phyloP scores from a whole-genome alignment of 2,888 invertebrate species.

The Boloria euphrosyne region DNA sequence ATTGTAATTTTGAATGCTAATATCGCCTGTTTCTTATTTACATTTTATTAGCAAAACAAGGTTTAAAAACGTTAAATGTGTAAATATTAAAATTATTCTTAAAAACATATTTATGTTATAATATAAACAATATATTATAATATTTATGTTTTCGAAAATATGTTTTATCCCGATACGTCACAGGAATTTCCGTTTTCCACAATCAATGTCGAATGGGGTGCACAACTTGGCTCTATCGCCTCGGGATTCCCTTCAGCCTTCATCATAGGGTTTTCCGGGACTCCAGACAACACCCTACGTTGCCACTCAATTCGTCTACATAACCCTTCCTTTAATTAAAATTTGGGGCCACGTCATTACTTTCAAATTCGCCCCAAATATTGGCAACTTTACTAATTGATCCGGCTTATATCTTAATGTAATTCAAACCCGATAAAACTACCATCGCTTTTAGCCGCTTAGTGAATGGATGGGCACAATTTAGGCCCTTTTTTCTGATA shows the following conservation, averaged over 20 bases:
- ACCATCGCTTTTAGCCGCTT: constrained; percentile 45
- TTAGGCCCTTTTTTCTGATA: constrained; percentile 61
- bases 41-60: too few relatives aligned
- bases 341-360: constrained; percentile 20
- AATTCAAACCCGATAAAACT: constrained; percentile 30
- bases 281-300: constrained; percentile 54
- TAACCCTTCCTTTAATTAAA: constrained; percentile 33
- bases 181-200: constrained; percentile 60
- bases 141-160: constrained; percentile 1
- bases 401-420: constrained; percentile 38
- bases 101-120: too few relatives aligned
- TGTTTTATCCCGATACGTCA: constrained; percentile 49
- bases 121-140: neutral
- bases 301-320: constrained; percentile 57
- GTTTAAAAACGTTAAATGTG: too few relatives aligned
- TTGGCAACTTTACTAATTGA: constrained; percentile 16
- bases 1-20: too few relatives aligned
- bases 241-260: constrained; percentile 68
- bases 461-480: constrained; percentile 54
- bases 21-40: too few relatives aligned
- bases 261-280: constrained; percentile 74
- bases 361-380: neutral
- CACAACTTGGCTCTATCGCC: constrained; percentile 51
- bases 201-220: constrained; percentile 62
- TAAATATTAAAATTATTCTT: too few relatives aligned